Evolutionary conservation across 2,888 invertebrate species (phyloP), one percentile per base, ranked within the genome.

Genomic region (Creontiades dilutus): DNA sequence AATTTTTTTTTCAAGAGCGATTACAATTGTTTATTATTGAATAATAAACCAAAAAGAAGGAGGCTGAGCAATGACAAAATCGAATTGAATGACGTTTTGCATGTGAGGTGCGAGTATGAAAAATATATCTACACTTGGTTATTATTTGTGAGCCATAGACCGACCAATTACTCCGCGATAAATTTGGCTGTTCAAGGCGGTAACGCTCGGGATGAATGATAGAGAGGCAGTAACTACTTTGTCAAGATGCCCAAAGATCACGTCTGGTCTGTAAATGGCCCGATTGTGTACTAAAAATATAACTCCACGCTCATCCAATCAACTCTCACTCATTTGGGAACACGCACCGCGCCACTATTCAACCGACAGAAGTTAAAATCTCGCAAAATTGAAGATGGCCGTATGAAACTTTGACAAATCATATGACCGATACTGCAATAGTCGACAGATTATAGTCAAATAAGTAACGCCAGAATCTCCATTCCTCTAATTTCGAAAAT

Each of bases 181-280:
- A 14, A 52, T 52, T 13, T 52, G 52, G 16, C 52, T 52, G 52
- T 52, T 52, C 37, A 52, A 52, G 52, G 14, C 52, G 11, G 16
- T 16, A 52, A 52, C 16, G 52, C 52, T 14, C 16, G 52, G 16
- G 52, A 52, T 52, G 52, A 52, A 52, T 52, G 52, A 52, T 52
- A 52, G 3, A 52, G 52, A 52, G 52, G 16, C 52, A 16, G 52
- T 11, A 52, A 52, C 52, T 52, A 52, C 52, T 52, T 52, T 52
- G 52, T 14, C 52, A 52, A 52, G 52, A 52, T 52, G 52, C 52
- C 52, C 52, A 11, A 2, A 52, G 52, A 52, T 52, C 52, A 52
- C 52, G 52, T 52, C 52, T 52, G 52, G 52, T 52, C 52, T 52
- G 52, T 52, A 52, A 52, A 52, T 52, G 52, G 52, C 52, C 52